phyloP scores from a whole-genome alignment of 2,797 vertebrate genomes.

The Phyllotis vaccarum region DNA sequence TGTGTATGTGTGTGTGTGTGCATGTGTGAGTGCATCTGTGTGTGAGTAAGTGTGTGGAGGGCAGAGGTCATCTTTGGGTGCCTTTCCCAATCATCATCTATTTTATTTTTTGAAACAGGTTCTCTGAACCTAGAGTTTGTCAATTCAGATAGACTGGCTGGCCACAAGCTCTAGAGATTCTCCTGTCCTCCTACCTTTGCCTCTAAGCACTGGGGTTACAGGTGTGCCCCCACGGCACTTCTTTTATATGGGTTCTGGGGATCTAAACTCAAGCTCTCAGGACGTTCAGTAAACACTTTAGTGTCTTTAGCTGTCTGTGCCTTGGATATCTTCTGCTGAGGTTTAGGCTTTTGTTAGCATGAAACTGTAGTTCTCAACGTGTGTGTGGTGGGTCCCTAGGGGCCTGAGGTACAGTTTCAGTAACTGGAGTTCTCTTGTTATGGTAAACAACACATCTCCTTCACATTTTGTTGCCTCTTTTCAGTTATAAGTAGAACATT shows the following conservation, averaged over 20 bases:
- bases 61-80: not conserved
- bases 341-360: not conserved
- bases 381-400: not conserved
- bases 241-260: not conserved
- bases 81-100: not conserved
- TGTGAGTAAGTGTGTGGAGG: not conserved
- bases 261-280: not conserved
- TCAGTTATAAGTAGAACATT: not conserved
- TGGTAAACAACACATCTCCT: not conserved
- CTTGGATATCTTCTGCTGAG: not conserved
- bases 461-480: not conserved
- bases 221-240: not conserved
- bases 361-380: not conserved
- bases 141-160: not conserved
- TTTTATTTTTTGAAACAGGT: not conserved
- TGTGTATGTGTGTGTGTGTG: rapidly evolving
- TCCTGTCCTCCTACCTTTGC: not conserved
- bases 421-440: conserved; percentile 24
- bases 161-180: not conserved
- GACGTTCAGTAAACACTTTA: not conserved
- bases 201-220: not conserved
- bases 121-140: not conserved
- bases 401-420: not conserved
- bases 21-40: no score
- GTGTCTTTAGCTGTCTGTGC: not conserved